Conservation (phyloP, 1,140 invertebrate genomes). For the Dolichoris vasculosae region DNA sequence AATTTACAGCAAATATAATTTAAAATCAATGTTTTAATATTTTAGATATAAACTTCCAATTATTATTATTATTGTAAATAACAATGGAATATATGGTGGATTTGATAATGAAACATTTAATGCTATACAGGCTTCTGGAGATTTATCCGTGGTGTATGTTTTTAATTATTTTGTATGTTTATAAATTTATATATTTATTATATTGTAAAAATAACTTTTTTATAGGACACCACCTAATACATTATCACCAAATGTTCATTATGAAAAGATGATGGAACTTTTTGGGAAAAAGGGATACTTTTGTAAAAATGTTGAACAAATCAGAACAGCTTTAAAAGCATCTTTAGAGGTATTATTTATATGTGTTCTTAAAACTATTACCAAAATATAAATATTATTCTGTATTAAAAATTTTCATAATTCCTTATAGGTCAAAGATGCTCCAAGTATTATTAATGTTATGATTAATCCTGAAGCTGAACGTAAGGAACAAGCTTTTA, state of each 20-base stretch:
- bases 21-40: constrained; percentile 38
- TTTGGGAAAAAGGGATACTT: constrained; percentile 88
- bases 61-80: constrained; percentile 94
- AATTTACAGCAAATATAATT: background rate
- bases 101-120: constrained; percentile 85
- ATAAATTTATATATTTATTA: constrained; percentile 16
- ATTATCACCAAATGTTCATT: constrained; percentile 84
- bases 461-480: constrained; percentile 91
- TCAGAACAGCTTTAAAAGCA: constrained; percentile 81
- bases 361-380: constrained; percentile 30
- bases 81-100: constrained; percentile 95
- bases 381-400: constrained; percentile 19
- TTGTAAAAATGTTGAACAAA: constrained; percentile 84
- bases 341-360: constrained; percentile 76
- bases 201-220: constrained; percentile 58
- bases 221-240: constrained; percentile 87
- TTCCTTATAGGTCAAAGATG: constrained; percentile 76
- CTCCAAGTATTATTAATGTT: constrained; percentile 92
- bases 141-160: constrained; percentile 79
- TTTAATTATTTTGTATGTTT: constrained; percentile 7
- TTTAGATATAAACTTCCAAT: constrained; percentile 92
- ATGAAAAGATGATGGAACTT: constrained; percentile 92
- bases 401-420: constrained; percentile 19
- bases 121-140: constrained; percentile 80
- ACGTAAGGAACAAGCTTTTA: constrained; percentile 92